Percentiles rank a stretch among this genome's conserved stretches.
phyloP scores from a whole-genome alignment of 1,140 invertebrate species.

The Saxidomus purpurata region DNA sequence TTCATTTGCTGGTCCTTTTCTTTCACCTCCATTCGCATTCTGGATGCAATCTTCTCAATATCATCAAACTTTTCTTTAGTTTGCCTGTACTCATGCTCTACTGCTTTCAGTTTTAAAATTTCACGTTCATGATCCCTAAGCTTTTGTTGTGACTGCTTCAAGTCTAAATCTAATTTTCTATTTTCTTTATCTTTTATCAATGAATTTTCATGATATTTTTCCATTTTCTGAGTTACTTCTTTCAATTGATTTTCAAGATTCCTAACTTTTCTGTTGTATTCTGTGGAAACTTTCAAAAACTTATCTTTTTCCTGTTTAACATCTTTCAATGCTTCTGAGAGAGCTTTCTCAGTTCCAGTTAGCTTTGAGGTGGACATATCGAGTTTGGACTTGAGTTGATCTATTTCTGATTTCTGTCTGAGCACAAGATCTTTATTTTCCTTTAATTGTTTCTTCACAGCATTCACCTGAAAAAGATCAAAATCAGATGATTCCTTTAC shows the following conservation, averaged over 20 bases:
- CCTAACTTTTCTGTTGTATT: conserved; percentile 81
- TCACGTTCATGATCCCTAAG: conserved; percentile 79
- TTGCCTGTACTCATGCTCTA: conserved; percentile 80
- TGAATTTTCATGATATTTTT: conserved; percentile 75
- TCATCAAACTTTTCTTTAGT: conserved; percentile 81
- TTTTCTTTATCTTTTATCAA: conserved; percentile 80
- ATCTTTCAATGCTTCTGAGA: conserved; percentile 82
- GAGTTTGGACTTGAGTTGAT: conserved; percentile 81
- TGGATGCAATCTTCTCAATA: conserved; percentile 73
- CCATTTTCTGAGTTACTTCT: conserved; percentile 78
- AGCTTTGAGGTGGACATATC: conserved; percentile 83
- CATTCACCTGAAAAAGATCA: conserved; percentile 74
- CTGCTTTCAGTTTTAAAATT: conserved; percentile 81
- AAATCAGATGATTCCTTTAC: not conserved
- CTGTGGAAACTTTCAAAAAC: conserved; percentile 80
- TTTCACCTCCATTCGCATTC: conserved; percentile 74
- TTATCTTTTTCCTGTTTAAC: conserved; percentile 82
- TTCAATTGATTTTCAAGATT: conserved; percentile 79
- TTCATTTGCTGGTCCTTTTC: conserved; percentile 78
- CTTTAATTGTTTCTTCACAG: conserved; percentile 82
- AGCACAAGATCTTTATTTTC: conserved; percentile 79
- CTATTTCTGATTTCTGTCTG: conserved; percentile 81
- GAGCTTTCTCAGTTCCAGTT: conserved; percentile 82
- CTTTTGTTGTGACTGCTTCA: conserved; percentile 78
- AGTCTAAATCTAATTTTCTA: conserved; percentile 78